Conservation (phyloP, 2,113 vertebrate genomes). For the Apus apus region DNA sequence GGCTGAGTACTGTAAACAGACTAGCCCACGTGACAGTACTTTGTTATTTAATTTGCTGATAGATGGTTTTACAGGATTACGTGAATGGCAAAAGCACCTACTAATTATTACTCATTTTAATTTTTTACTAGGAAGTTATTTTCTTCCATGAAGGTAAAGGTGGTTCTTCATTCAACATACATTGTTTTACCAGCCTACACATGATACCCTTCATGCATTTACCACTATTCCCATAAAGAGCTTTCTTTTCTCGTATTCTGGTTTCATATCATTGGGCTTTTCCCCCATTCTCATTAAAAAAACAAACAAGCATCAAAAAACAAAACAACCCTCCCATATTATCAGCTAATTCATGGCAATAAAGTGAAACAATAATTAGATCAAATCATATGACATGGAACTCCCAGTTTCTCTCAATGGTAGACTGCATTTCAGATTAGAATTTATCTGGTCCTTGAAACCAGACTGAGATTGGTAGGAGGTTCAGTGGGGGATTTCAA, state of each 20-base stretch:
- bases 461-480: not conserved
- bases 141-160: constrained; percentile 58
- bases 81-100: constrained; percentile 46
- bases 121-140: constrained; percentile 64
- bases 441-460: not conserved
- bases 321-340: not conserved
- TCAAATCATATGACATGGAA: not conserved
- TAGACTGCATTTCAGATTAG: not conserved
- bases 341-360: not conserved
- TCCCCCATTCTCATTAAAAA: accelerated
- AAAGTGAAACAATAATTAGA: not conserved
- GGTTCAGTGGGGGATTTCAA: accelerated
- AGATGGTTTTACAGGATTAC: constrained; percentile 45
- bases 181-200: constrained; percentile 52
- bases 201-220: not conserved
- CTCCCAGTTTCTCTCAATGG: not conserved
- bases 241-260: not conserved
- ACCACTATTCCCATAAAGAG: not conserved
- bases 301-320: no score
- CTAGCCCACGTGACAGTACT: not conserved
- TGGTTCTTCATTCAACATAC: constrained; percentile 50
- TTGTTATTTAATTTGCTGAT: not conserved
- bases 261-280: not conserved
- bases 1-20: not conserved
- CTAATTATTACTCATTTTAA: constrained; percentile 61